Conservation (phyloP, 2,113 vertebrate species). For the Caracal caracal region DNA sequence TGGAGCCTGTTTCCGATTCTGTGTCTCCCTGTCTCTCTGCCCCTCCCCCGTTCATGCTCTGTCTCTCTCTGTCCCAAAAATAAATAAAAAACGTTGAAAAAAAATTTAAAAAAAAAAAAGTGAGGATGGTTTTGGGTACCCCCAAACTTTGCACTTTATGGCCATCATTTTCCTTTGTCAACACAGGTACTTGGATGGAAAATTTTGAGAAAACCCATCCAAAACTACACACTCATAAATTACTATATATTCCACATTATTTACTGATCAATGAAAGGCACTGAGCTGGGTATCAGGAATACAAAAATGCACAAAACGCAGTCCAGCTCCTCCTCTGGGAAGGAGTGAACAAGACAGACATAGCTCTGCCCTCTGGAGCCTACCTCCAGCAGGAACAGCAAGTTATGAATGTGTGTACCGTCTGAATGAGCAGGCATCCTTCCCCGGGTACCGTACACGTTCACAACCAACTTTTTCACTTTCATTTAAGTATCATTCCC, state of each 20-base stretch:
- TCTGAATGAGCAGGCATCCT: background rate
- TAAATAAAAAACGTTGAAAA: no score
- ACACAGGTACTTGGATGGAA: background rate
- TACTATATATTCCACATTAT: background rate
- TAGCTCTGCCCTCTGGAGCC: no score
- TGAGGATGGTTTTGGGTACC: background rate
- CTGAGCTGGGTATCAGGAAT: background rate
- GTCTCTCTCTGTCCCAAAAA: no score
- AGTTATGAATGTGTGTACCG: background rate
- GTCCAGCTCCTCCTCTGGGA: background rate
- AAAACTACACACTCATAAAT: background rate
- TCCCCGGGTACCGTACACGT: background rate
- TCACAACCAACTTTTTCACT: background rate
- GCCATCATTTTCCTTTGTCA: background rate
- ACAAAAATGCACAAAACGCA: background rate
- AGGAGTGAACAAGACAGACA: background rate
- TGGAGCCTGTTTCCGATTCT: no score
- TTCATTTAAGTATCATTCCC: background rate
- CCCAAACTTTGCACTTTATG: background rate
- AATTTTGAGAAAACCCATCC: background rate
- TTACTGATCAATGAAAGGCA: background rate
- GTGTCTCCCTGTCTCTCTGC: no score
- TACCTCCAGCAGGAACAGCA: background rate
- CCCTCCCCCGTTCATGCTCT: no score
- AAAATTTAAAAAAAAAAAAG: no score